Evolutionary conservation across 2,888 invertebrate genomes (phyloP), one percentile per base, ranked within the genome.

Genomic region (Hyles lineata): DNA sequence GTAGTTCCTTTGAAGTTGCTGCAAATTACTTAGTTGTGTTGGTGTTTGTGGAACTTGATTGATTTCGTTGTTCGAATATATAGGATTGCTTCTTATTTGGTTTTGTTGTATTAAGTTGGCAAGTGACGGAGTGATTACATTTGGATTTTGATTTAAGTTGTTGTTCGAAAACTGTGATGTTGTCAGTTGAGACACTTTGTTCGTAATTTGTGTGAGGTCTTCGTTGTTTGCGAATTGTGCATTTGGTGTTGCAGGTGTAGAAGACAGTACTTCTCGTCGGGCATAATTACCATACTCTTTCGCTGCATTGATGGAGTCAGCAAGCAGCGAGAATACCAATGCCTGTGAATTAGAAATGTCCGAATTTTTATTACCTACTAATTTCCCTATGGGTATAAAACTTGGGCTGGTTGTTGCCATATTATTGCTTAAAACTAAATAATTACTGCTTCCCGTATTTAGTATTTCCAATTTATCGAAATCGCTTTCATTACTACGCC

Each of bases 321-420:
- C 89, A 83, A 94, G 85, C 77, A 94, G 87, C 29, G 92, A 92
- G 81, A 92, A 92, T 84, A 93, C 92, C 86, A 94, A 82, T 75
- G 92, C 93, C 92, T 94, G 94, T 88, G 94, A 93, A 94, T 91
- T 85, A 87, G 93, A 94, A 90, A 92, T 81, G 76, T 90, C 90
- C 72, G 87, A 81, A 76, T 86, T 86, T 87, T 91, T 90, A 87
- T 88, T 87, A 75, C 85, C 85, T 50, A 87, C 85, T 70, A 92
- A 77, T 83, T 89, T 92, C 9, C 90, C 93, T n/a, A 94, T 86
- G 0, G 93, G 91, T 73, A 91, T 89, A 72, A 90, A 88, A 73
- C 82, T 89, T 19, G 86, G 83, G 63, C 79, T 81, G 63, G 80
- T 80, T 73, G 82, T 77, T 9, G 85, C 70, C 69, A 83, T 76